A percentile compares a stretch with the other conserved stretches of the same genome.
phyloP scores from a whole-genome alignment of 2,797 vertebrate genomes.

The Spinibarbus caldwelli region DNA sequence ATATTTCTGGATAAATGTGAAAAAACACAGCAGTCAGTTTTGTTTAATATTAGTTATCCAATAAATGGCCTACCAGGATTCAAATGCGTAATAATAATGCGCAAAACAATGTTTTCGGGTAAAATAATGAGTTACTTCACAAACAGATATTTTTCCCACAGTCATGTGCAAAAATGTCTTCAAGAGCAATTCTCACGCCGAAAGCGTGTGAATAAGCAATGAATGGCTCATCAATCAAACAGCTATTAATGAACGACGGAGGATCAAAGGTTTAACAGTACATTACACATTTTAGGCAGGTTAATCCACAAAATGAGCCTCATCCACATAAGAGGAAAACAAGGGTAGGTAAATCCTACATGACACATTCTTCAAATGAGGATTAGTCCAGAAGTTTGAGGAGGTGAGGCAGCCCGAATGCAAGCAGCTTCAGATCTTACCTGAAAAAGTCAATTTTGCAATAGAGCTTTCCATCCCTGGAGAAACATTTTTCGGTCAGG shows the following conservation, averaged over 20 bases:
- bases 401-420: slow-evolving; percentile 21
- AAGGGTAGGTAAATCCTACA: slow-evolving; percentile 48
- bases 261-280: slow-evolving; percentile 42
- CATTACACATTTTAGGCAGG: slow-evolving; percentile 44
- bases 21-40: neutral
- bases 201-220: slow-evolving; percentile 23
- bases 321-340: slow-evolving; percentile 48
- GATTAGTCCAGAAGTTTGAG: slow-evolving; percentile 48
- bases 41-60: neutral
- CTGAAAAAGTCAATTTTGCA: slow-evolving; percentile 99
- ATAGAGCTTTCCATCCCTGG: slow-evolving; percentile 96
- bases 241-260: slow-evolving; percentile 51
- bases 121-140: neutral
- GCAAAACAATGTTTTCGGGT: neutral
- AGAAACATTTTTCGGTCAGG: slow-evolving; percentile 97
- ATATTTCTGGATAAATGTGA: neutral
- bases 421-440: slow-evolving; percentile 74
- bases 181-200: slow-evolving; percentile 4
- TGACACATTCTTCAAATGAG: slow-evolving; percentile 51
- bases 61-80: neutral
- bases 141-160: neutral
- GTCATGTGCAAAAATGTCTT: slow-evolving; percentile 13
- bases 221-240: slow-evolving; percentile 39
- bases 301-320: slow-evolving; percentile 54
- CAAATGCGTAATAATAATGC: neutral